Percentiles rank a stretch among this genome's conserved stretches.
Conservation (phyloP, 1,140 invertebrate species). For the Steinernema khuongi region DNA sequence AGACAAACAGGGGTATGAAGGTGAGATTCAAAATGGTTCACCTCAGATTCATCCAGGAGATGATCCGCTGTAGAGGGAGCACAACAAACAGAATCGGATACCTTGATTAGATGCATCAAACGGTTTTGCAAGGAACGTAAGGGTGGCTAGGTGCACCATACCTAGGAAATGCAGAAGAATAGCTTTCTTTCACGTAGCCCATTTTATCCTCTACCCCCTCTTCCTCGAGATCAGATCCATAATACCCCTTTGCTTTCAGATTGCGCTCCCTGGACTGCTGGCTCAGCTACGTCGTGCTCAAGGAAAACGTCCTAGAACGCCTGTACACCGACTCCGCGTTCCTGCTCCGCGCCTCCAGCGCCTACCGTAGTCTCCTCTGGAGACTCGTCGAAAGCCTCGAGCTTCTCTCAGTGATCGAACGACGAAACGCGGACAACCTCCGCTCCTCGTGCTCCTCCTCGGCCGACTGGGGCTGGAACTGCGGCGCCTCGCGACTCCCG, state of each 20-base stretch:
- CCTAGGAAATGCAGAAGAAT: no score
- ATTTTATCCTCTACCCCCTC: no score
- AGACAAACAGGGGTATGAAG: no score
- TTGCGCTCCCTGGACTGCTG: conserved; percentile 44
- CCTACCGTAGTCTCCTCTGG: conserved; percentile 53
- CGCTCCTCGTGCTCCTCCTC: background rate
- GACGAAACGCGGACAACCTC: conserved; percentile 15
- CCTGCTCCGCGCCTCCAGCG: conserved; percentile 45
- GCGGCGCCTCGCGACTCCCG: conserved; percentile 39
- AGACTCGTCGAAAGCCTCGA: conserved; percentile 53
- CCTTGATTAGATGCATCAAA: no score
- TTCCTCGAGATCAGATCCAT: background rate
- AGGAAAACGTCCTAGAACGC: conserved; percentile 46
- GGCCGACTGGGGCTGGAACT: conserved; percentile 8
- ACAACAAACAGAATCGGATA: no score
- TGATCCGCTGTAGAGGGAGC: no score
- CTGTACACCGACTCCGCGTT: conserved; percentile 50
- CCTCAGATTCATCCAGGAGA: no score
- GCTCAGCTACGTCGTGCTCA: conserved; percentile 57
- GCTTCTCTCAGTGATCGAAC: conserved; percentile 48
- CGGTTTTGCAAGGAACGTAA: no score
- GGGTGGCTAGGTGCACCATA: no score
- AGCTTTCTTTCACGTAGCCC: no score
- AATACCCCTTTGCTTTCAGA: conserved; percentile 17
- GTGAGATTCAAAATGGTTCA: no score